Evolutionary conservation across 2,888 invertebrate species (phyloP).

Genomic region (Caenorhabditis sp.): DNA sequence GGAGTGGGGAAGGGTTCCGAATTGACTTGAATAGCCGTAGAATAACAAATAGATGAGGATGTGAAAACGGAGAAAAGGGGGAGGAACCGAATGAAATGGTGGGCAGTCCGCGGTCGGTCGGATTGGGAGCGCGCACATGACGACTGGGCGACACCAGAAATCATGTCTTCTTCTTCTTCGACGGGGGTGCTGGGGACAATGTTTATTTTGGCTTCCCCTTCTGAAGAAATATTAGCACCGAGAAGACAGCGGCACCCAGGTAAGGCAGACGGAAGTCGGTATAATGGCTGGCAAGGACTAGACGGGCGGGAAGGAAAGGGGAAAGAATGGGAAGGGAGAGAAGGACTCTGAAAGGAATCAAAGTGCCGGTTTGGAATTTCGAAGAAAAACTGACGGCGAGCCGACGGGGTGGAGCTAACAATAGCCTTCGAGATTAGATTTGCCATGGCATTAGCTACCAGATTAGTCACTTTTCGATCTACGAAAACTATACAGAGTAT

Average conservation of each 20-base stretch:
- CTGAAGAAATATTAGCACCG: not conserved
- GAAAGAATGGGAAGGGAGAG: no score
- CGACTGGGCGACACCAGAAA: constrained; percentile 45
- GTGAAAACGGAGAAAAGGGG: not conserved
- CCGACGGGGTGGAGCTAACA: constrained; percentile 7
- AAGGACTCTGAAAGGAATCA: constrained; percentile 8
- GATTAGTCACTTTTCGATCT: constrained; percentile 31
- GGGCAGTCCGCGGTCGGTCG: not conserved
- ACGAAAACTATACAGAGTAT: constrained; percentile 35
- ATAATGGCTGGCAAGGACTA: not conserved
- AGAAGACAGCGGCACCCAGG: no score
- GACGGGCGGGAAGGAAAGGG: not conserved
- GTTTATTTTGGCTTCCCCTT: constrained; percentile 52
- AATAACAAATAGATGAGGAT: constrained; percentile 18
- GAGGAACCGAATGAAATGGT: constrained; percentile 6
- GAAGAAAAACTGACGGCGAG: constrained; percentile 7
- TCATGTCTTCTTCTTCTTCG: constrained; percentile 34
- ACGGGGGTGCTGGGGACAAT: constrained; percentile 39
- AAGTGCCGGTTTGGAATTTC: not conserved
- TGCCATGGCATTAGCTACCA: not conserved
- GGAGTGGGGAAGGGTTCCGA: not conserved
- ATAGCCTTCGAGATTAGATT: constrained; percentile 16
- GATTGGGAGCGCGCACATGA: constrained; percentile 19
- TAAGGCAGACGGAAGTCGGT: constrained; percentile 6
- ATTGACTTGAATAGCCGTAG: constrained; percentile 7